These are phyloP conservation scores for Isichthys henryi DNA, from an alignment of 2,113 vertebrate species.

Conservation along the genomic window DNA sequence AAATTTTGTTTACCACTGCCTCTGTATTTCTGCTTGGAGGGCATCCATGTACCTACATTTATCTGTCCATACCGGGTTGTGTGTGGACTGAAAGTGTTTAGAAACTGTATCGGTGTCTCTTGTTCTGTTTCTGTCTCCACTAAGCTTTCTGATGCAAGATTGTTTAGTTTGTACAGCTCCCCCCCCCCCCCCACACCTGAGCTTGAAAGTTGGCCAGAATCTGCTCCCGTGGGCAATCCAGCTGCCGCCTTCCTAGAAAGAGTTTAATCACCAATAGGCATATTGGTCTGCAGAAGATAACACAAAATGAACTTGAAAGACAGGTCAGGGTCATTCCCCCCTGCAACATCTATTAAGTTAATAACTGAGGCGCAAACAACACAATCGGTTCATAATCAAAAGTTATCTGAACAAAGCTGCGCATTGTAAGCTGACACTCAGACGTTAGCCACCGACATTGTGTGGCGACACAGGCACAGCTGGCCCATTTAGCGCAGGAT, in stretches of 20 bases:
- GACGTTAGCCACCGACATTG: neutral
- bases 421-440: neutral
- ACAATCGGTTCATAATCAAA: neutral
- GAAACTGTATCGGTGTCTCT: neutral
- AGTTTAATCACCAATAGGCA: neutral
- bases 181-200: neutral
- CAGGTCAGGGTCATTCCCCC: neutral
- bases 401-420: neutral
- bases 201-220: neutral
- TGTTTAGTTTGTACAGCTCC: neutral
- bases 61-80: neutral
- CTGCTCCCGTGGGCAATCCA: neutral
- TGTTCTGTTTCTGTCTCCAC: neutral
- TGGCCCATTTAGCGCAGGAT: constrained; percentile 1
- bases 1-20: neutral
- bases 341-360: neutral
- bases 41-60: neutral
- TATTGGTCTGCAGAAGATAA: neutral
- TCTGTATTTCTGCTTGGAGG: neutral
- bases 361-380: neutral
- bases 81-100: neutral
- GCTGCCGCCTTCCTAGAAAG: neutral
- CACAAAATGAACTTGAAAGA: neutral
- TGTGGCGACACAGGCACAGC: neutral
- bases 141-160: neutral